Evolutionary conservation across 1,140 invertebrate genomes (phyloP).

Genomic region (Euwallacea fornicatus): DNA sequence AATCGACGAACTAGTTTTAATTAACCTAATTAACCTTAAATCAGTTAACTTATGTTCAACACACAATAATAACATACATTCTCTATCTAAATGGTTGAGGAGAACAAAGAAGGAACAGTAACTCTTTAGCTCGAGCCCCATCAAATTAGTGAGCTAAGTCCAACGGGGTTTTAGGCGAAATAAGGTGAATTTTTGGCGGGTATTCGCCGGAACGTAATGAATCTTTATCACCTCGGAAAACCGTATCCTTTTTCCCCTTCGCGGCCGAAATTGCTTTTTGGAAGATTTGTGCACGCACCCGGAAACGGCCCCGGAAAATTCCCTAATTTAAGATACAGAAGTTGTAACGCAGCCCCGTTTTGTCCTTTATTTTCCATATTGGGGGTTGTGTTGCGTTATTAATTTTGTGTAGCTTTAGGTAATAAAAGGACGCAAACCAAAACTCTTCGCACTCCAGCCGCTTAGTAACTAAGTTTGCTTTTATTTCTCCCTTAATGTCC

Average conservation of each 20-base stretch:
- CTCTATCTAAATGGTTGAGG: neutral
- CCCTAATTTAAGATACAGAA: slow-evolving; percentile 51
- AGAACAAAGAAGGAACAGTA: no score
- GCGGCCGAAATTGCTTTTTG: slow-evolving; percentile 47
- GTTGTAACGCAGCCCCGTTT: slow-evolving; percentile 37
- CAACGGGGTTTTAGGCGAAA: slow-evolving; percentile 4
- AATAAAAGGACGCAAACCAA: neutral
- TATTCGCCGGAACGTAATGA: slow-evolving; percentile 48
- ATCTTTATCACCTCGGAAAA: slow-evolving; percentile 51
- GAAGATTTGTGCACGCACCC: slow-evolving; percentile 51
- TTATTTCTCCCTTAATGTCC: slow-evolving; percentile 9
- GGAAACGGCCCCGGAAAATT: slow-evolving; percentile 47
- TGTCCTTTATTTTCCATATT: slow-evolving; percentile 3
- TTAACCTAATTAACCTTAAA: no score
- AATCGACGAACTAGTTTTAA: no score
- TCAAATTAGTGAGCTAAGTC: slow-evolving; percentile 8
- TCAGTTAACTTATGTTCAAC: neutral
- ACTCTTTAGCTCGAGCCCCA: no score
- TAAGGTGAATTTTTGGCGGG: slow-evolving; percentile 35
- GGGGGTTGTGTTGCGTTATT: neutral
- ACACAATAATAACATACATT: neutral
- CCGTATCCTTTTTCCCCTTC: slow-evolving; percentile 49
- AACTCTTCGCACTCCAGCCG: neutral
- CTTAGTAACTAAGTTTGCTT: slow-evolving; percentile 4
- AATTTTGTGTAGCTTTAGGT: neutral